Conservation (phyloP, 2,888 invertebrate genomes). For the Heliconius aoede region DNA sequence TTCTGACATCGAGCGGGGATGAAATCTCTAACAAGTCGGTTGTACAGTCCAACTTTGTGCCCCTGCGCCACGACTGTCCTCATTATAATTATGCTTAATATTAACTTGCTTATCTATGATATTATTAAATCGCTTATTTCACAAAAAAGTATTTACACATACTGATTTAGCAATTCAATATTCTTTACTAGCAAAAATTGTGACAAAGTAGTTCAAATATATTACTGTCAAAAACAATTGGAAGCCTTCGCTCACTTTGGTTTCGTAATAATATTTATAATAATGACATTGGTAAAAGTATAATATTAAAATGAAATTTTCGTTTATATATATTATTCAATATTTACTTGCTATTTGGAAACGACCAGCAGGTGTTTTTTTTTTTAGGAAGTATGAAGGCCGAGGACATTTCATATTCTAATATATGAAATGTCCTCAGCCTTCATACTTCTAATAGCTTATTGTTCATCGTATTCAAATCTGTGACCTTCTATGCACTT, state of each 20-base stretch:
- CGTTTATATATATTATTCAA: not conserved
- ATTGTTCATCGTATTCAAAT: conserved; percentile 20
- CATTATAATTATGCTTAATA: not conserved
- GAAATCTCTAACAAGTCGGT: no score
- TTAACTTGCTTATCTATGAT: not conserved
- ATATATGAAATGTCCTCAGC: not conserved
- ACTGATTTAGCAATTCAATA: not conserved
- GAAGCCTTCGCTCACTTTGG: no score
- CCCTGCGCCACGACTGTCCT: no score
- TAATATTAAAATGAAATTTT: no score
- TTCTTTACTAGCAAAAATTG: not conserved
- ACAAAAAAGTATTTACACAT: not conserved
- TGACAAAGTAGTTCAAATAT: not conserved
- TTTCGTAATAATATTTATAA: no score
- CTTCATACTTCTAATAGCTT: conserved; percentile 23
- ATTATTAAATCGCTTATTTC: conserved; percentile 3
- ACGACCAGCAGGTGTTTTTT: not conserved
- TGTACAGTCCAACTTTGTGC: no score
- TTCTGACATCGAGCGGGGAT: no score
- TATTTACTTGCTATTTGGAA: not conserved
- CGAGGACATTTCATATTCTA: not conserved
- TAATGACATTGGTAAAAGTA: no score
- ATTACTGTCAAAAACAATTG: no score
- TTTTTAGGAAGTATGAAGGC: conserved; percentile 15
- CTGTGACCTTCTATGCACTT: not conserved